A percentile compares a stretch with the other conserved stretches of the same genome.
phyloP scores from a whole-genome alignment of 2,797 vertebrate species.

The Carapus acus region DNA sequence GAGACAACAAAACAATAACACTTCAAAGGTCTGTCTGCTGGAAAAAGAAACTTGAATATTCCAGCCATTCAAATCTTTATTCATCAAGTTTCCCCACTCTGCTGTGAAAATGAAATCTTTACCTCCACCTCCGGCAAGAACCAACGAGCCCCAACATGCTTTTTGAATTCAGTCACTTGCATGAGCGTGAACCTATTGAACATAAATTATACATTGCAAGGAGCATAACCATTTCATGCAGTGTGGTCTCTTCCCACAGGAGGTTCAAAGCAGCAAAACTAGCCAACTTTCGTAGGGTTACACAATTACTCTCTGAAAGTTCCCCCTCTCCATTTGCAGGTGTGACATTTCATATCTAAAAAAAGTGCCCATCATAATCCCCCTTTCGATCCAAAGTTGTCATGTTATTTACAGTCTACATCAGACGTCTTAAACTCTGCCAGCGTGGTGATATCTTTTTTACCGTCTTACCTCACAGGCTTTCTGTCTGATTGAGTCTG shows the following conservation, averaged over 20 bases:
- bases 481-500: slow-evolving; percentile 44
- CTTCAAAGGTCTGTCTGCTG: no score
- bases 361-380: slow-evolving; percentile 43
- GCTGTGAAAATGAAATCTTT: no score
- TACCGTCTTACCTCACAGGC: slow-evolving; percentile 40
- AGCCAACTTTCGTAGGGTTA: slow-evolving; percentile 27
- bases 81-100: no score
- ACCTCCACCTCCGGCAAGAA: no score
- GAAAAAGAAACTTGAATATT: no score
- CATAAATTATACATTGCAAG: background rate
- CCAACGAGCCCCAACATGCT: no score
- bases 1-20: no score
- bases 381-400: slow-evolving; percentile 33
- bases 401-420: slow-evolving; percentile 51
- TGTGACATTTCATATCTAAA: slow-evolving; percentile 51
- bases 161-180: no score
- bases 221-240: background rate
- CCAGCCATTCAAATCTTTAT: no score
- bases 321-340: slow-evolving; percentile 26
- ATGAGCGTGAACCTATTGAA: no score
- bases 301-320: slow-evolving; percentile 28
- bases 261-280: slow-evolving; percentile 2
- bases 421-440: slow-evolving; percentile 29
- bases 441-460: slow-evolving; percentile 39
- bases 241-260: background rate